Evolutionary conservation across 92 coral and sea anemone species (phyloP), one percentile per base, ranked within the genome.

Genomic region (Palythoa grandis): DNA sequence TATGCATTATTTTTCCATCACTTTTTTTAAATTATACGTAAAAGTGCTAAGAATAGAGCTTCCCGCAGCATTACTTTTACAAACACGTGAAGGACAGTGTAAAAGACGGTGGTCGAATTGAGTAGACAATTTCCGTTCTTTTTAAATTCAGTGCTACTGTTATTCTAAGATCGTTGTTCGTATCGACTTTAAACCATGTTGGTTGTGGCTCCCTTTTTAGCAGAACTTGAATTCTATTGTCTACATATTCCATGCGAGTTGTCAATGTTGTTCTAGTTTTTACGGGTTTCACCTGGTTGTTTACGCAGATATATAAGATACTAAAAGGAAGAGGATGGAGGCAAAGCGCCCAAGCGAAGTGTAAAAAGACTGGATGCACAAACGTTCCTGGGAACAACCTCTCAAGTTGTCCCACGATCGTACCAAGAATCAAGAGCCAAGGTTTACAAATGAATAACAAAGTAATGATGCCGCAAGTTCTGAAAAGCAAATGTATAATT

Each of bases 301-400:
- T 75, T 43, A 75, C 29, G 52, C 24, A 77, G 82, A 77, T 77
- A 14, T 73, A 17, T 9, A 73, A 47, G 35, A 73, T 24, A 3
- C 29, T 73, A 77, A 35, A 29, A 17, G 69, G 22, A 17, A 56
- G 6, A 6, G 68, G 67, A n/a, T 77, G 82, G 82, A 38, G 25
- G 48, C 48, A 54, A 56, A 58, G 40, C 1, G 82, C 5, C 11
- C 15, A 38, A 20, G 69, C 15, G 15, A 60, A 77, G 14, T 77
- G 82, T 77, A 6, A 12, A 20, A 56, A 12, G 7, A 12, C 13
- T 17, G 47, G 35, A 29, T 29, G 35, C 35, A 1, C 60, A 56
- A 25, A 54, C 25, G 20, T 40, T 10, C 1, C 56, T 40, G 67
- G 8, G 29, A 56, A 37, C 24, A 43, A 3, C 17, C 16, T n/a